Evolutionary conservation across 2,888 invertebrate genomes (phyloP), one percentile per base, ranked within the genome.

Genomic region (Nomada fabriciana): DNA sequence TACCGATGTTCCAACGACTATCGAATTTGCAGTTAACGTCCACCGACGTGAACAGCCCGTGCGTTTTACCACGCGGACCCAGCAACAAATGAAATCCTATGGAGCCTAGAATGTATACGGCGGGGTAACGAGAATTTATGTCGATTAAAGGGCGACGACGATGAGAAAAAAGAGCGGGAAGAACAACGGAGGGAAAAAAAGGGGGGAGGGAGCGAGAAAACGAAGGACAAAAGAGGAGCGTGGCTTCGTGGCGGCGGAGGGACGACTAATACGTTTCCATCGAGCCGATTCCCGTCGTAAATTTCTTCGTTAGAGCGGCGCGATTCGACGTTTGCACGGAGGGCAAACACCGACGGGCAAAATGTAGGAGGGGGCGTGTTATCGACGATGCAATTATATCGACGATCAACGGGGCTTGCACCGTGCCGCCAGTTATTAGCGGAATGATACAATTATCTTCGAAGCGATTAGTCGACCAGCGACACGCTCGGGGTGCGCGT

Each of bases 351-450:
- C 50, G 36, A 29, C 84, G 71, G 77, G 71, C 63, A 36, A 36
- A 36, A 36, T 36, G 36, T 7, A 36, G 25, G 65, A 61, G 52
- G 55, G 74, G 18, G 43, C 52, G 50, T 65, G 83, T 75, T 88
- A 87, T 85, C 85, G 87, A 70, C 74, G 83, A 81, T 85, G 84
- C 82, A 87, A 88, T 89, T 89, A 88, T 64, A 83, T 83, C 80
- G 52, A 73, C 82, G 82, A 82, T 75, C 77, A 84, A 72, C 69
- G 55, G 70, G 43, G 70, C n/a, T 57, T 57, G 25, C 65, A 71
- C 65, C 52, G 67, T 69, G 78, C 63, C 57, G 64, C 72, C 82
- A 75, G 80, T 83, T 77, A 76, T 84, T 82, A 87, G 72, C 77
- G 72, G 65, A 68, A 80, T 80, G 80, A 82, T 83, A 81, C 80